Conservation (phyloP, 1,140 invertebrate genomes). For the Dryas iulia region DNA sequence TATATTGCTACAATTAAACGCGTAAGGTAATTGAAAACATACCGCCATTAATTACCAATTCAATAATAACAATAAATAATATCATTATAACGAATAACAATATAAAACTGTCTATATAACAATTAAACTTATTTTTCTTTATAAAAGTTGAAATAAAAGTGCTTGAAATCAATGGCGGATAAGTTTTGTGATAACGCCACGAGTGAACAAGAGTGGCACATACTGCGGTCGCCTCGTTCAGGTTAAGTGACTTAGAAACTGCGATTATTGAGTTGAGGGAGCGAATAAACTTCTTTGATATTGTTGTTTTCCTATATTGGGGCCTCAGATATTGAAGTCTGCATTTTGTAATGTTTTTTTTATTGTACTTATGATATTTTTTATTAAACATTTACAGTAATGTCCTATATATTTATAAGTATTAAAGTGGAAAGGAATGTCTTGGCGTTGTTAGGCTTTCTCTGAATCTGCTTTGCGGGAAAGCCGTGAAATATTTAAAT, state of each 20-base stretch:
- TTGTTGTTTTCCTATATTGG: neutral
- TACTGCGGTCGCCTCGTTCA: conserved; percentile 40
- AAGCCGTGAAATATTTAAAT: too few species aligned
- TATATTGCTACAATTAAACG: too few species aligned
- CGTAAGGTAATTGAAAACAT: too few species aligned
- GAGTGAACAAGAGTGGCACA: conserved; percentile 6
- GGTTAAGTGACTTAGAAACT: conserved; percentile 58
- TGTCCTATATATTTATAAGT: too few species aligned
- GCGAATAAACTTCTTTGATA: conserved; percentile 36
- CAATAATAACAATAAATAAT: too few species aligned
- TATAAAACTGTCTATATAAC: too few species aligned
- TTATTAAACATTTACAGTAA: neutral
- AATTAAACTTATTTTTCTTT: neutral
- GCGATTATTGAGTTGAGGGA: conserved; percentile 54
- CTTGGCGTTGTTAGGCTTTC: too few species aligned
- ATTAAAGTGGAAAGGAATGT: too few species aligned
- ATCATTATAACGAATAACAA: too few species aligned
- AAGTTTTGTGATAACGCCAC: neutral
- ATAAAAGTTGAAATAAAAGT: neutral
- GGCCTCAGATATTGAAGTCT: neutral
- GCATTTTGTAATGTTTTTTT: neutral
- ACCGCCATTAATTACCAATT: too few species aligned
- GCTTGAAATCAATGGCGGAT: neutral
- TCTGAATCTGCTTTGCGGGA: too few species aligned
- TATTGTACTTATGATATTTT: neutral